Conservation (phyloP, 2,113 vertebrate species). For the Micronisus gabar region DNA sequence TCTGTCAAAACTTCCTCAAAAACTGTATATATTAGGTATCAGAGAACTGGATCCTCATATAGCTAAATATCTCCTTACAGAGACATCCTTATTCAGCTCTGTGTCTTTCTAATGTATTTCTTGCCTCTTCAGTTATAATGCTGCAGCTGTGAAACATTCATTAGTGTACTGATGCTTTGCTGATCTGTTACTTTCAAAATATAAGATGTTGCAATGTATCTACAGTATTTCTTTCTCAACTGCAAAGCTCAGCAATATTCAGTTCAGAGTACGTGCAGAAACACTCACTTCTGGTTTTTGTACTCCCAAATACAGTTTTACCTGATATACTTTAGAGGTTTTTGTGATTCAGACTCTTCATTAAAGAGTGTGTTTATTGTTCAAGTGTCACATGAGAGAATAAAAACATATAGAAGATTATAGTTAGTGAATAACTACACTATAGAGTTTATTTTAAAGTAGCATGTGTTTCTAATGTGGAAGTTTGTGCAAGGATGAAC, state of each 20-base stretch:
- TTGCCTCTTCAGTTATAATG: conserved; percentile 12
- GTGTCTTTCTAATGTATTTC: neutral
- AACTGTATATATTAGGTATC: neutral
- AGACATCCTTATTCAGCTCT: neutral
- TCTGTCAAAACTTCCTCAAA: neutral
- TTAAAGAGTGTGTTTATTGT: neutral
- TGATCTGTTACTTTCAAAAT: neutral
- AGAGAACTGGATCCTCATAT: neutral
- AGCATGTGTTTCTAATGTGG: too few species aligned
- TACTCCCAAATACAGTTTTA: neutral
- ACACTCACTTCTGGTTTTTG: neutral
- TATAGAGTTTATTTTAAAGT: neutral
- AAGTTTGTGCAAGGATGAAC: neutral
- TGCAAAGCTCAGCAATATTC: neutral
- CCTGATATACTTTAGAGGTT: neutral
- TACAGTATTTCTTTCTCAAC: neutral
- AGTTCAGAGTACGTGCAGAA: neutral
- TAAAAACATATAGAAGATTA: neutral
- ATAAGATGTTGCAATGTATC: neutral
- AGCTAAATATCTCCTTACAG: neutral
- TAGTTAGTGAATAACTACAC: neutral
- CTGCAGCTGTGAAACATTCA: conserved; percentile 18
- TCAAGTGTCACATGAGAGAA: neutral
- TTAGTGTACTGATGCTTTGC: conserved; percentile 2
- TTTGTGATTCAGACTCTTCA: neutral